A percentile compares a stretch with the other conserved stretches of the same genome.
phyloP scores from a whole-genome alignment of 2,113 vertebrate species.

The Cacatua alba region DNA sequence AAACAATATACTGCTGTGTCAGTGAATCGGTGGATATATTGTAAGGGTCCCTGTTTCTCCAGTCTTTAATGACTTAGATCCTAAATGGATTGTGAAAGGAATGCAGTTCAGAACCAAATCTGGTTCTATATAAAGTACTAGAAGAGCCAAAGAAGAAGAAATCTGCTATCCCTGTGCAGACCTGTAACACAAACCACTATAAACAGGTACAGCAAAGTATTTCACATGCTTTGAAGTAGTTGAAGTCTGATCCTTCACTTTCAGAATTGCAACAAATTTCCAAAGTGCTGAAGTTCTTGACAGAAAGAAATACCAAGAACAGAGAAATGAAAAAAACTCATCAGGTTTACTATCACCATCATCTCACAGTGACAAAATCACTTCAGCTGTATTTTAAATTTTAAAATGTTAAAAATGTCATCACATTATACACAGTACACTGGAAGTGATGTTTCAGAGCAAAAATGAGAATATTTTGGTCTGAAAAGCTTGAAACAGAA shows the following conservation, averaged over 20 bases:
- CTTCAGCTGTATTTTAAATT: neutral
- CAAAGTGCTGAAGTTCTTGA: neutral
- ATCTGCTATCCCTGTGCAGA: neutral
- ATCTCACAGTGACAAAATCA: neutral
- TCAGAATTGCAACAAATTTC: neutral
- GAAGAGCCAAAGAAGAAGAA: neutral
- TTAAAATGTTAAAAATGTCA: neutral
- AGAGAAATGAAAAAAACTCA: neutral
- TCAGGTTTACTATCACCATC: neutral
- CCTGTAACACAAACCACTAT: neutral
- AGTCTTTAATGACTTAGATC: neutral
- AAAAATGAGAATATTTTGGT: neutral
- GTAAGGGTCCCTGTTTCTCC: neutral
- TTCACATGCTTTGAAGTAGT: neutral
- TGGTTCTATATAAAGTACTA: neutral
- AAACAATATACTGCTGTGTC: neutral
- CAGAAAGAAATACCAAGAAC: neutral
- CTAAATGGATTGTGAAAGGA: neutral
- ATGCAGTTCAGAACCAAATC: neutral
- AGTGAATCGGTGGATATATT: neutral
- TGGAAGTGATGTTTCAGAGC: neutral
- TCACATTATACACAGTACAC: neutral
- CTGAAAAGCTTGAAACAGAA: neutral
- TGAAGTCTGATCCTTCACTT: neutral
- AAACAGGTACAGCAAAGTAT: neutral